These are phyloP conservation scores for Andrena bucephala DNA, from an alignment of 2,888 invertebrate species.

Conservation along the genomic window DNA sequence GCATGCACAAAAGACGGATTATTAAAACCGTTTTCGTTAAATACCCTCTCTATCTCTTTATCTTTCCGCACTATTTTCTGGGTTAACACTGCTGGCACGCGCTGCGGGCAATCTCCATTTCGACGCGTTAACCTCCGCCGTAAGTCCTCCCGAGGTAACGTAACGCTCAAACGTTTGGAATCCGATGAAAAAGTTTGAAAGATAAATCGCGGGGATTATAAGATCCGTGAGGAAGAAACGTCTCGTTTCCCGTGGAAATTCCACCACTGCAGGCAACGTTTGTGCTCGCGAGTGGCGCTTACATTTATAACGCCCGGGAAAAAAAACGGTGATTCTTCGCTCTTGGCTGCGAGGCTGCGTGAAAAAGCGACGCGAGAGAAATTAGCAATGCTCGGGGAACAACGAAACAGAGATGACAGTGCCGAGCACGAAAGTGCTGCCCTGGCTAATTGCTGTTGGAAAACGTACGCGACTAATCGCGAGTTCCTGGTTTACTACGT, in stretches of 20 bases:
- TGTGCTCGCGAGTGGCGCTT: background rate
- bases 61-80: background rate
- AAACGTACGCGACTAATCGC: background rate
- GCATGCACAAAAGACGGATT: conserved; percentile 15
- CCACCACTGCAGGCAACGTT: background rate
- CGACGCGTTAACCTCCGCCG: background rate
- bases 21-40: conserved; percentile 2
- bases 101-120: background rate
- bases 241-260: conserved; percentile 10
- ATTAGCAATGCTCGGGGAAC: background rate
- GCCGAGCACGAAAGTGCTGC: background rate
- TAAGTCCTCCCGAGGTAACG: background rate
- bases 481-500: background rate
- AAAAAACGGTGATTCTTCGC: conserved; percentile 2
- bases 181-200: background rate
- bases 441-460: background rate
- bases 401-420: conserved; percentile 4
- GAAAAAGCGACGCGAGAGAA: background rate
- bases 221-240: background rate
- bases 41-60: background rate
- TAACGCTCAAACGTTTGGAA: background rate
- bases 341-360: background rate
- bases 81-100: too few species aligned
- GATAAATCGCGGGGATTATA: conserved; percentile 1
- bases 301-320: conserved; percentile 1